Evolutionary conservation across 30 jellyfish, hydroid and myxozoan species (phyloP).

Genomic region (Catostylus mosaicus): DNA sequence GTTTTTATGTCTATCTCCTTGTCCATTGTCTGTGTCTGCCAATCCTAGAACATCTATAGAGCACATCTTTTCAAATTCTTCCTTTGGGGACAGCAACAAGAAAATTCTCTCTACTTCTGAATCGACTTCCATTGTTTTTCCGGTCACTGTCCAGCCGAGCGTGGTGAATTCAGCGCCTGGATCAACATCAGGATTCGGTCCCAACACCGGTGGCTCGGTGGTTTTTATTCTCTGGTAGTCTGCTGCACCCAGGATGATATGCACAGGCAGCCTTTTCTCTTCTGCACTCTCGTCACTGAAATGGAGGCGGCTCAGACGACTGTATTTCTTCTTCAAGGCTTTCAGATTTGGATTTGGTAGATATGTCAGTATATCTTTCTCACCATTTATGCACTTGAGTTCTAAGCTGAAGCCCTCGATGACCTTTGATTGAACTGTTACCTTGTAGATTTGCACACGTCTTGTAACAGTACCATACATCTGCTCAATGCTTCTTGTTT

Average conservation of each 20-base stretch:
- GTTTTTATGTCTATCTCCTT: constrained; percentile 32
- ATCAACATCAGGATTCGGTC: too few species aligned
- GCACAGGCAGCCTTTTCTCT: constrained; percentile 66
- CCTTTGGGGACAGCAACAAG: constrained; percentile 51
- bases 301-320: constrained; percentile 32
- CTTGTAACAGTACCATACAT: constrained; percentile 65
- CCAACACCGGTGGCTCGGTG: constrained; percentile 64
- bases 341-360: constrained; percentile 50
- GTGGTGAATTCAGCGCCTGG: constrained; percentile 64
- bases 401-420: constrained; percentile 36
- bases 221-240: constrained; percentile 58
- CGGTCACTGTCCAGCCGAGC: constrained; percentile 71
- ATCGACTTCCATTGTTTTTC: constrained; percentile 38
- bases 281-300: constrained; percentile 60
- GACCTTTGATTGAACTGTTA: constrained; percentile 22
- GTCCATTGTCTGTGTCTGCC: constrained; percentile 49
- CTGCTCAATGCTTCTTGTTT: constrained; percentile 57
- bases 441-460: constrained; percentile 52
- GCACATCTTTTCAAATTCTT: constrained; percentile 70
- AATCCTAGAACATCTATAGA: constrained; percentile 56
- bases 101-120: constrained; percentile 50
- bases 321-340: constrained; percentile 59
- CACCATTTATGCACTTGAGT: constrained; percentile 53
- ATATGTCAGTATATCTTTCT: constrained; percentile 46
- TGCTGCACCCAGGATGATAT: constrained; percentile 64